A percentile compares a stretch with the other conserved stretches of the same genome.
These are phyloP conservation scores for Tridacna gigas DNA, from an alignment of 2,888 invertebrate species.

Conservation along the genomic window DNA sequence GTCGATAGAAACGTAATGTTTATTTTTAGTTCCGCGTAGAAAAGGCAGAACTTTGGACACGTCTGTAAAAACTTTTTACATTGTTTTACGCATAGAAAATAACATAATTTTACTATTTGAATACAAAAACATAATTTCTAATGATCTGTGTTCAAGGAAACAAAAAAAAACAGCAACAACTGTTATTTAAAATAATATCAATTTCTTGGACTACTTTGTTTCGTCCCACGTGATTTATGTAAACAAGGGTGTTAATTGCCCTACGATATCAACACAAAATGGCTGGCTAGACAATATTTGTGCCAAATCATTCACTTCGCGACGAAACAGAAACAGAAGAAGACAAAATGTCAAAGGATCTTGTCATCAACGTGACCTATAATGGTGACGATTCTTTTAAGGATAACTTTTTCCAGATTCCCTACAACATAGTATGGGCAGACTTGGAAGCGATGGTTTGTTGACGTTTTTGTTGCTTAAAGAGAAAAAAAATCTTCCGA, in stretches of 20 bases:
- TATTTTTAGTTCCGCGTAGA: conserved; percentile 14
- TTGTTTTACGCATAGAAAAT: too few species aligned
- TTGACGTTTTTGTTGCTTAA: conserved; percentile 23
- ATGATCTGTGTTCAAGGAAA: too few species aligned
- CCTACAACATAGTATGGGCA: conserved; percentile 61
- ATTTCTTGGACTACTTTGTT: conserved; percentile 33
- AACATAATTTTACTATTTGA: too few species aligned
- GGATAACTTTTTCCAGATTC: conserved; percentile 60
- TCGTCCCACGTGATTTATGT: conserved; percentile 52
- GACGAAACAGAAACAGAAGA: not conserved
- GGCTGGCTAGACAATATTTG: conserved; percentile 47
- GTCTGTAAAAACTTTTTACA: too few species aligned
- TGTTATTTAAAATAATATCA: not conserved
- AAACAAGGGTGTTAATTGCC: conserved; percentile 48
- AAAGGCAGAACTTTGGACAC: not conserved
- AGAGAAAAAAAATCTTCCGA: not conserved
- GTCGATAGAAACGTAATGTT: not conserved
- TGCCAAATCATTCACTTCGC: conserved; percentile 29
- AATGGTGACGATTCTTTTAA: conserved; percentile 53
- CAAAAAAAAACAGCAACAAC: not conserved
- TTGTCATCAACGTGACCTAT: conserved; percentile 49
- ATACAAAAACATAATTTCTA: too few species aligned
- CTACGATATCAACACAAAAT: conserved; percentile 57
- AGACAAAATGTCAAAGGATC: conserved; percentile 40
- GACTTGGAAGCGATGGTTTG: conserved; percentile 70